Evolutionary conservation across 2,113 vertebrate species (phyloP).

Genomic region (Rhabdomys dilectus): DNA sequence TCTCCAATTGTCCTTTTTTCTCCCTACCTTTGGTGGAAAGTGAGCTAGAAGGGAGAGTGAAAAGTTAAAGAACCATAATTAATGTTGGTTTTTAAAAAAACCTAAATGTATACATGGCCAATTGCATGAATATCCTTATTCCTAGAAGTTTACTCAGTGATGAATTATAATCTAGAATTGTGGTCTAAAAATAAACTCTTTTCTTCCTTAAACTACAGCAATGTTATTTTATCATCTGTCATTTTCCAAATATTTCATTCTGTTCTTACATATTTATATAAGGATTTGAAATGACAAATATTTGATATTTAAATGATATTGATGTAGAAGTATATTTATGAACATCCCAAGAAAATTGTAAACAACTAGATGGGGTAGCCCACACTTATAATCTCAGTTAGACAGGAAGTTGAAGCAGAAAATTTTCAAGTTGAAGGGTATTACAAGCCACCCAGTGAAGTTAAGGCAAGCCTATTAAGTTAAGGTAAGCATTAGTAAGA

Average conservation of each 20-base stretch:
- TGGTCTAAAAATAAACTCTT: not conserved
- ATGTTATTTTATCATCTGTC: not conserved
- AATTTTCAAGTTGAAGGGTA: not conserved
- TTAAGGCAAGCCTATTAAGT: no score
- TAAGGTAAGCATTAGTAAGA: not conserved
- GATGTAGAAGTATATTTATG: not conserved
- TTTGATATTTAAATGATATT: not conserved
- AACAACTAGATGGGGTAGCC: not conserved
- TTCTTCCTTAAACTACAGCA: not conserved
- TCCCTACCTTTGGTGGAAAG: no score
- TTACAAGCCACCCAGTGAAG: not conserved
- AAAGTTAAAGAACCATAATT: no score
- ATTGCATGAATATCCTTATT: not conserved
- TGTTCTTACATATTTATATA: not conserved
- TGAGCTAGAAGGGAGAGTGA: no score
- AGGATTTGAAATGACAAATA: not conserved
- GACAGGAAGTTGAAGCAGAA: not conserved
- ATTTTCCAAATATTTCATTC: not conserved
- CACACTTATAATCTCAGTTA: not conserved
- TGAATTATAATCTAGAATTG: not conserved
- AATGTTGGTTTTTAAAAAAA: no score
- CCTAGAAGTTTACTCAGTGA: no score
- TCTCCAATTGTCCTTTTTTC: no score
- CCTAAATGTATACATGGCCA: not conserved
- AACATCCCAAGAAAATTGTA: not conserved